phyloP scores from a whole-genome alignment of 2,888 invertebrate genomes.

The Ptychoptera contaminata region DNA sequence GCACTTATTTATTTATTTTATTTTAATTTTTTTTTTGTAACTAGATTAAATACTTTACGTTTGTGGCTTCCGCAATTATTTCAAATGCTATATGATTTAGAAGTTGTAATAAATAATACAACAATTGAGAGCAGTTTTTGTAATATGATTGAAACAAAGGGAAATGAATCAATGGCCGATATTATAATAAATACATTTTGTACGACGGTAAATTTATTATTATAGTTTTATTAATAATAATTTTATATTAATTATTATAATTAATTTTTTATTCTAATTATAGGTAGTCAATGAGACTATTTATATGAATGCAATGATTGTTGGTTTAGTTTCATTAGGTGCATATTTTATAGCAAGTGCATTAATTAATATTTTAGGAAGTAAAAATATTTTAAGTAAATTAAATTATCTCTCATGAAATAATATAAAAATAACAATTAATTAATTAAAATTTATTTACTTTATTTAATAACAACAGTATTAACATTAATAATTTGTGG shows the following conservation, averaged over 20 bases:
- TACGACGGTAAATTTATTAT: conserved; percentile 19
- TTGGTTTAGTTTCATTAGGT: conserved; percentile 43
- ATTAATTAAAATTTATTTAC: conserved; percentile 3
- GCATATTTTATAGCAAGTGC: conserved; percentile 44
- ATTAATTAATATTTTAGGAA: conserved; percentile 36
- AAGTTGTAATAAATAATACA: conserved; percentile 19
- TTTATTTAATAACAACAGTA: conserved; percentile 14
- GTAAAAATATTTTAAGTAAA: conserved; percentile 36
- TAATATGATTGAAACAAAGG: conserved; percentile 20
- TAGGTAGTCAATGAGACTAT: conserved; percentile 38
- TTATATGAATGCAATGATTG: conserved; percentile 53
- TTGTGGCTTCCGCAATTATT: conserved; percentile 80
- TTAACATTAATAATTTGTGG: conserved; percentile 34
- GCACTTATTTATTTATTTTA: neutral
- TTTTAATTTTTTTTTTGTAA: neutral
- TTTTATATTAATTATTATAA: conserved; percentile 3
- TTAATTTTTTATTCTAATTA: conserved; percentile 13
- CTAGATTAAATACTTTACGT: conserved; percentile 60
- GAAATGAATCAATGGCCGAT: conserved; percentile 20
- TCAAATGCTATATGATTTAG: conserved; percentile 44
- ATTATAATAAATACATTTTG: conserved; percentile 18
- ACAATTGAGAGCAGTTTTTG: conserved; percentile 2
- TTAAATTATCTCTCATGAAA: neutral
- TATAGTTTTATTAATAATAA: neutral
- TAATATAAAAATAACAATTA: neutral